Base-by-base conservation (phyloP, 2,113 vertebrate species). In the Hippolais icterina region DNA sequence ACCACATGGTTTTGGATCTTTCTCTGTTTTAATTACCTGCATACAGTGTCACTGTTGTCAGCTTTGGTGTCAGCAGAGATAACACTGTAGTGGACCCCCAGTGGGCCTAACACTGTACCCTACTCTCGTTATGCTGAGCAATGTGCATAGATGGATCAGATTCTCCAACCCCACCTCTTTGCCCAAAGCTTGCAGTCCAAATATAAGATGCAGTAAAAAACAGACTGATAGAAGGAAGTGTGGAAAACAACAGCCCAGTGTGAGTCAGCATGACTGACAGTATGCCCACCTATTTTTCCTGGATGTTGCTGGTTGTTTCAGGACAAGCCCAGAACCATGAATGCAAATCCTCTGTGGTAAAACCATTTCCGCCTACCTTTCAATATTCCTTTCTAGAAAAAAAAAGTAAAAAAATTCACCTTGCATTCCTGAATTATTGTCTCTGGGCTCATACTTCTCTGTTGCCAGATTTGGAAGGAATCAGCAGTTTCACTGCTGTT, bases 201-300 rank as follows among this genome's bases (percentile, higher is more conserved):
- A 69, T 63, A 49, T 23, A 75, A 75, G 28, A 84, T 0, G 1
- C 21, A 66, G 21, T 49, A 77, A 11, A 77, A 11, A 74, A n/a
- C 29, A 41, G 82, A 65, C 8, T 75, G 50, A 75, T 16, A 41
- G 42, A 39, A 28, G 35, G 42, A 65, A 65, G 29, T 19, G 42
- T 59, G 54, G 64, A 95, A 93, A 74, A 79, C 54, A 92, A 64
- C 78, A 90, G 54, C 31, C 28, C 35, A 56, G 44, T 25, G 22
- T 86, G 71, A 94, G 52, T 91, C 87, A 95, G 54, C 9, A 15
- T 74, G 68, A 83, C 86, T 94, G 84, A 95, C 63, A 70, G 79
- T 2, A 1, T 85, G 72, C 68, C 66, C 47, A 83, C 64, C 54
- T 83, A 37, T 80, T 90, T 83, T 94, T 96, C 85, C 82, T 93